Evolutionary conservation across 1,140 invertebrate species (phyloP).

Genomic region (Rhagoletis pomonella): DNA sequence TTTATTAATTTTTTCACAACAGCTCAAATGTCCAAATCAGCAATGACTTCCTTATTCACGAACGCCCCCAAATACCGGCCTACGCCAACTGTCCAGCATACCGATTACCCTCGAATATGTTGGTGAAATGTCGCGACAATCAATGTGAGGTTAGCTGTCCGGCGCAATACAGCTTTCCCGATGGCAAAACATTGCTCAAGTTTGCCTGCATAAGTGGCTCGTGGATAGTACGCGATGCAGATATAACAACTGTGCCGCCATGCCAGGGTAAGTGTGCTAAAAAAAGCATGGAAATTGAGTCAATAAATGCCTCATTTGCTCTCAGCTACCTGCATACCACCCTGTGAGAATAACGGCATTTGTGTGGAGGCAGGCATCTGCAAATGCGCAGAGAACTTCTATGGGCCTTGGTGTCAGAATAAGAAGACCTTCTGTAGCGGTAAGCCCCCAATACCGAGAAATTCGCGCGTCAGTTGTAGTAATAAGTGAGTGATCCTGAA

Average conservation of each 20-base stretch:
- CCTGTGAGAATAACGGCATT: constrained; percentile 86
- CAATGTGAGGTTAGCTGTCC: constrained; percentile 77
- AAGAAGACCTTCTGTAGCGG: constrained; percentile 82
- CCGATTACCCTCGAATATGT: constrained; percentile 63
- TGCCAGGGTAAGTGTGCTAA: constrained; percentile 77
- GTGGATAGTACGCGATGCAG: constrained; percentile 77
- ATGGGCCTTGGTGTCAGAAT: constrained; percentile 84
- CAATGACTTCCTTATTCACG: constrained; percentile 62
- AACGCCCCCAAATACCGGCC: neutral
- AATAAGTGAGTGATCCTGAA: constrained; percentile 77
- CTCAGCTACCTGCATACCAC: constrained; percentile 82
- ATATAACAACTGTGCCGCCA: constrained; percentile 76
- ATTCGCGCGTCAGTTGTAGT: constrained; percentile 80
- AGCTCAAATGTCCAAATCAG: constrained; percentile 37
- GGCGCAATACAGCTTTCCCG: constrained; percentile 78
- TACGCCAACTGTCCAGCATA: constrained; percentile 56
- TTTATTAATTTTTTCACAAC: neutral
- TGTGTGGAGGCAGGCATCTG: constrained; percentile 83
- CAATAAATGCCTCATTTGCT: neutral
- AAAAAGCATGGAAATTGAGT: neutral
- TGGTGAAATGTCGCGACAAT: constrained; percentile 61
- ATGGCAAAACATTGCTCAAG: constrained; percentile 76
- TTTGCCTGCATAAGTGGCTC: constrained; percentile 76
- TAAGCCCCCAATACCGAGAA: constrained; percentile 79
- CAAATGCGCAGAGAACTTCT: constrained; percentile 82